These are phyloP conservation scores for Paraplagusia blochii DNA, from an alignment of 2,113 vertebrate genomes.

Conservation along the genomic window DNA sequence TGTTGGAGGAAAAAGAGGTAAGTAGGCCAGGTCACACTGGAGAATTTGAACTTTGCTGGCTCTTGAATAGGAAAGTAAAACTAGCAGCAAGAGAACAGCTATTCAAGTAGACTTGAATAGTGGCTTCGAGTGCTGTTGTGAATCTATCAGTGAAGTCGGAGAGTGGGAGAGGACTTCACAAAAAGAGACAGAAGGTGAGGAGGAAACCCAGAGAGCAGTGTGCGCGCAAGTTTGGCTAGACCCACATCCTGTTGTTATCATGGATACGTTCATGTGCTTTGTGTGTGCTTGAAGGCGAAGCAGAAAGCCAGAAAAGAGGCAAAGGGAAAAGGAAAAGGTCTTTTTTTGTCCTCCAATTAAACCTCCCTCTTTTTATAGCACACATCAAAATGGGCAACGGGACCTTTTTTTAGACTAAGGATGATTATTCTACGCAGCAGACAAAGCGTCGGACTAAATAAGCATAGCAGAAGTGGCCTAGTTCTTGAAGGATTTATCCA, in stretches of 20 bases:
- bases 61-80: slow-evolving; percentile 18
- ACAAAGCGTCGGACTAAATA: not conserved
- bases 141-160: slow-evolving; percentile 8
- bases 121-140: slow-evolving; percentile 3
- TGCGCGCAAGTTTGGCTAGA: slow-evolving; percentile 36
- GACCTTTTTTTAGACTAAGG: not conserved
- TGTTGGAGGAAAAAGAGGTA: slow-evolving; percentile 28
- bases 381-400: not conserved
- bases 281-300: slow-evolving; percentile 11
- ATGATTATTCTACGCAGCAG: not conserved
- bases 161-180: slow-evolving; percentile 5
- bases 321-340: not conserved
- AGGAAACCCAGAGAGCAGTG: slow-evolving; percentile 48
- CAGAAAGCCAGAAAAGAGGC: not conserved
- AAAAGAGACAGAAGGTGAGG: slow-evolving; percentile 32
- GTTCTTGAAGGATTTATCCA: not conserved
- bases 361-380: not conserved
- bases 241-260: slow-evolving; percentile 66
- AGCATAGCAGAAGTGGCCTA: not conserved
- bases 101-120: not conserved
- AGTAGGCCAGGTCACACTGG: slow-evolving; percentile 47
- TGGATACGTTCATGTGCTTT: slow-evolving; percentile 12
- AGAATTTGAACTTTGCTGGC: slow-evolving; percentile 41
- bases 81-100: slow-evolving; percentile 11
- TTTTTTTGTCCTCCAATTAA: slow-evolving; percentile 3